Evolutionary conservation across 2,888 invertebrate genomes (phyloP).

Genomic region (Lasioglossum villosulum): DNA sequence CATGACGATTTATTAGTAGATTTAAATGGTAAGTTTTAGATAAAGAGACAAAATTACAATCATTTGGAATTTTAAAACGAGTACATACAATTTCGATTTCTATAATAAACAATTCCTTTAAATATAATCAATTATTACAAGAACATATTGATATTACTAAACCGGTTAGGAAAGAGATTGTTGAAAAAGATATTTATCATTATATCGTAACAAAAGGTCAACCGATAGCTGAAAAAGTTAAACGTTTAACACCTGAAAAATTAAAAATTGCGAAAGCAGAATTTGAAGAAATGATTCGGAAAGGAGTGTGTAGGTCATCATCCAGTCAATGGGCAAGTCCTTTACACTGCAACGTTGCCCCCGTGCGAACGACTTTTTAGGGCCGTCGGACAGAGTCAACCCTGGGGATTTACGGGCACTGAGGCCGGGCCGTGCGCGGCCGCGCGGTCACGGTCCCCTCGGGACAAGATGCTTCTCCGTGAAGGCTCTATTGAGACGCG

Average conservation of each 20-base stretch:
- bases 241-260: not conserved
- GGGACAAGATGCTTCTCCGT: too few species aligned
- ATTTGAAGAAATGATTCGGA: not conserved
- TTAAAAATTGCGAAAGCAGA: not conserved
- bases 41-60: not conserved
- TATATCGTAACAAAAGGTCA: not conserved
- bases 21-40: not conserved
- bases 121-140: not conserved
- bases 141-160: not conserved
- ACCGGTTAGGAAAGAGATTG: not conserved
- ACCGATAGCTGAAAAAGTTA: not conserved
- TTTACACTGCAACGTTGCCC: too few species aligned
- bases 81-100: not conserved
- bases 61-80: not conserved
- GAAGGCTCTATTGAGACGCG: too few species aligned
- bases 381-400: too few species aligned
- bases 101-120: not conserved
- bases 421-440: too few species aligned
- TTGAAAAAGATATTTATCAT: not conserved
- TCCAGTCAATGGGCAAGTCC: not conserved
- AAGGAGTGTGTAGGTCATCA: not conserved
- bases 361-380: too few species aligned
- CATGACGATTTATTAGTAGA: not conserved
- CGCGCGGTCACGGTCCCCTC: too few species aligned
- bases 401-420: too few species aligned